Percentiles rank a stretch among this genome's conserved stretches.
Evolutionary conservation across 2,888 invertebrate genomes (phyloP).

Genomic region (Cabera pusaria): DNA sequence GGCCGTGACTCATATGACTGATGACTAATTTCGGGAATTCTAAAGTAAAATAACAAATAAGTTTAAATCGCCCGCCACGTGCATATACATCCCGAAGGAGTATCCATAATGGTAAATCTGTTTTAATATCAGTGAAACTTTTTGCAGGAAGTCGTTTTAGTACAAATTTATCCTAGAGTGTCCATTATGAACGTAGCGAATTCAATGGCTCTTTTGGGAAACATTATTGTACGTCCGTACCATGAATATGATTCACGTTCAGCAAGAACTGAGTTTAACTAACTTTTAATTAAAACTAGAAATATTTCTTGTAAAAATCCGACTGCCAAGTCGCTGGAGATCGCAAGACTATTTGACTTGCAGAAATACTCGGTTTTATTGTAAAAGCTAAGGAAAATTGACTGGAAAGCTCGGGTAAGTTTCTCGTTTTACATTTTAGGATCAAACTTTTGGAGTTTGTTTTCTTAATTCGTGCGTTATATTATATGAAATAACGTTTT

Average conservation of each 20-base stretch:
- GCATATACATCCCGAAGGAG: conserved; percentile 7
- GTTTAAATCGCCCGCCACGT: conserved; percentile 11
- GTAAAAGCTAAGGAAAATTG: conserved; percentile 33
- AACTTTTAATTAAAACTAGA: conserved; percentile 72
- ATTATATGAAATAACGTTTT: neutral
- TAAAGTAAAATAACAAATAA: too few relatives aligned
- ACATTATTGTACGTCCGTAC: conserved; percentile 47
- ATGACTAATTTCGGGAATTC: too few relatives aligned
- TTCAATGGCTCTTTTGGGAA: conserved; percentile 58
- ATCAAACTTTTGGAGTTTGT: conserved; percentile 25
- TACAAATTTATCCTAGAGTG: conserved; percentile 39
- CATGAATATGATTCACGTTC: conserved; percentile 61
- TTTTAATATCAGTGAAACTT: conserved; percentile 30
- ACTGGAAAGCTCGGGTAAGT: conserved; percentile 27
- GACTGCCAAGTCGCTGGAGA: conserved; percentile 28
- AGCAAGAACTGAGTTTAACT: conserved; percentile 58
- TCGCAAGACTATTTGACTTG: conserved; percentile 36
- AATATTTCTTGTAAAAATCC: conserved; percentile 52
- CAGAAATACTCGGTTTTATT: conserved; percentile 32
- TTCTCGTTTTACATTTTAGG: conserved; percentile 26
- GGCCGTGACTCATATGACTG: too few relatives aligned
- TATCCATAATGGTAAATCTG: conserved; percentile 25
- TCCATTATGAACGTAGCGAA: conserved; percentile 45
- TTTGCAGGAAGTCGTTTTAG: conserved; percentile 37
- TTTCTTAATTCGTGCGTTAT: conserved; percentile 12